These are phyloP conservation scores for Hydrotaea cyrtoneurina DNA, from an alignment of 2,888 invertebrate genomes.

Conservation along the genomic window DNA sequence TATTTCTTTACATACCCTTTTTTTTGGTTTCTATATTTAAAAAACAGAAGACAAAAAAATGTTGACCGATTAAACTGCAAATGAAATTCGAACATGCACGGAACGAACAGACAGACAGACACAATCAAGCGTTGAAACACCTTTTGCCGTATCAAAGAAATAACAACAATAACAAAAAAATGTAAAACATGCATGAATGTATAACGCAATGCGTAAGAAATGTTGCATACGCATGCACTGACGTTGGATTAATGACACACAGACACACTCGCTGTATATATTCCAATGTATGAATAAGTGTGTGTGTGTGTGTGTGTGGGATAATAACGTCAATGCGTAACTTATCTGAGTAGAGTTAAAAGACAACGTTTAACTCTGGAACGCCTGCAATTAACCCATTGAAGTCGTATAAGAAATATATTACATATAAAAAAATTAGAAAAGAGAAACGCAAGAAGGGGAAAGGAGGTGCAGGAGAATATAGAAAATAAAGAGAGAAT, in stretches of 20 bases:
- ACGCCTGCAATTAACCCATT: conserved; percentile 49
- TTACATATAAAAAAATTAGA: too few relatives aligned
- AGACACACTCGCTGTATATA: background rate
- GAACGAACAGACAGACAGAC: too few relatives aligned
- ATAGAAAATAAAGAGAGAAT: too few relatives aligned
- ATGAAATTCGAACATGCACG: background rate
- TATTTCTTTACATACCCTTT: conserved; percentile 8
- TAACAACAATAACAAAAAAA: conserved; percentile 1
- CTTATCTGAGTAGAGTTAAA: background rate
- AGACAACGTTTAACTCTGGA: background rate
- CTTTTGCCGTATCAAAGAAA: background rate
- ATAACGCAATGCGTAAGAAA: conserved; percentile 43
- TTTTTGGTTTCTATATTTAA: background rate
- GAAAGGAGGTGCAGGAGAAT: too few relatives aligned
- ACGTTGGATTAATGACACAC: background rate
- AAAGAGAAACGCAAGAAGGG: too few relatives aligned
- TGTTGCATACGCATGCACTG: background rate
- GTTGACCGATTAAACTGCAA: conserved; percentile 10
- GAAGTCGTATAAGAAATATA: background rate
- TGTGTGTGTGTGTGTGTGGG: too few relatives aligned
- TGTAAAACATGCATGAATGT: background rate
- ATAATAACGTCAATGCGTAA: conserved; percentile 31
- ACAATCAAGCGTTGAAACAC: background rate
- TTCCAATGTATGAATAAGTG: background rate
- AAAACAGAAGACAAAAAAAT: conserved; percentile 30